Base-by-base conservation (phyloP, 2,113 vertebrate genomes). In the Nycticryphes semicollaris region DNA sequence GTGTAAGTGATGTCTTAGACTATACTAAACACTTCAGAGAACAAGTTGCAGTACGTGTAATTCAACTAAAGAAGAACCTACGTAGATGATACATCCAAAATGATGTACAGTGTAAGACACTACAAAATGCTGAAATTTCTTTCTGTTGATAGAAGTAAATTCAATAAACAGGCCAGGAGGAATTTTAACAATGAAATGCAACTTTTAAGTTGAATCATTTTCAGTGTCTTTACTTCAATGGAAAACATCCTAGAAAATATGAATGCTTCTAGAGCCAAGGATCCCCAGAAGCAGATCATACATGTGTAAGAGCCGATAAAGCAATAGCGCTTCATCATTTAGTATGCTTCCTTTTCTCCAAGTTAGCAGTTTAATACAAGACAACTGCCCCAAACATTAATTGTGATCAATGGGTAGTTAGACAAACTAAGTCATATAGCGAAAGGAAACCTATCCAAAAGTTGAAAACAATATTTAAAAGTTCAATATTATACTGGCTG, bases 1-100 rank as follows among this genome's bases (percentile, higher is more conserved):
- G 25, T 1, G 0, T 14, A 74, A 54, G 7, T 78, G 48, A 57
- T 9, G 12, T 54, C 51, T 76, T 59, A 20, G 0, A 4, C 22
- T 39, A 2, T 6, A 48, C 10, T 41, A 43, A 72, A 66, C 25
- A 31, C 68, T 39, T 22, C 60, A 53, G 87, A 75, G 56, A 93
- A 60, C 30, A 89, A 73, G 48, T 15, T 82, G 48, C 57, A 72
- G 20, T 43, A 41, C 9, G 6, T 0, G 0, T 16, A 60, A 57
- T 69, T 57, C 37, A 68, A 8, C 20, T 57, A 31, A 51, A 56
- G 84, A 82, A 50, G 30, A 68, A 76, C 84, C 6, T n/a, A 37
- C 24, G 30, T 0, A 82, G 30, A 33, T n/a, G 15, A 75, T 30
- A 74, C 14, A 67, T 45, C 4, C 72, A 88, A 67, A 70, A 57